Evolutionary conservation across 2,113 vertebrate species (phyloP).

Genomic region (Edolisoma coerulescens): DNA sequence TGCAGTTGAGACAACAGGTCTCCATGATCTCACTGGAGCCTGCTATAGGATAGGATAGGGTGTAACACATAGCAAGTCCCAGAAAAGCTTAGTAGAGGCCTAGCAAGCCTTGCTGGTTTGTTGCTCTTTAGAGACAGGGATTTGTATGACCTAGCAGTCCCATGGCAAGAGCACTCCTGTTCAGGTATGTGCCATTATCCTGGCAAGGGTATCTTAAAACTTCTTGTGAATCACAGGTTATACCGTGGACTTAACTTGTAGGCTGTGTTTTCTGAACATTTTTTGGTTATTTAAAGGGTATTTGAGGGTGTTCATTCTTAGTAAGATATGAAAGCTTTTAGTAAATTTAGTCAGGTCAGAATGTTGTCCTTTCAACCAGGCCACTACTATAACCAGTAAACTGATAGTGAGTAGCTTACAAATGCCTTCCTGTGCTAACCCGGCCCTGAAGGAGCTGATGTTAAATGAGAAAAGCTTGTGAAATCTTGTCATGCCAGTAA

Average conservation of each 20-base stretch:
- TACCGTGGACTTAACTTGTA: background rate
- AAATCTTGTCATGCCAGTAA: background rate
- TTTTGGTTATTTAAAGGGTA: background rate
- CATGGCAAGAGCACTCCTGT: background rate
- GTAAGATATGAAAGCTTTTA: background rate
- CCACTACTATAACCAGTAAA: background rate
- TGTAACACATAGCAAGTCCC: background rate
- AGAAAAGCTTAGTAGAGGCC: background rate
- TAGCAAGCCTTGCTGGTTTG: background rate
- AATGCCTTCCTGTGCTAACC: background rate
- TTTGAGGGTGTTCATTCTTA: background rate
- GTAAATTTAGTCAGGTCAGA: background rate
- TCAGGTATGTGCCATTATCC: background rate
- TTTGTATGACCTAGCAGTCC: background rate
- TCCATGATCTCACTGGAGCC: background rate
- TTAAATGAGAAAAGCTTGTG: background rate
- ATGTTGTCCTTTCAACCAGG: background rate
- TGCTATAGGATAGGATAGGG: background rate
- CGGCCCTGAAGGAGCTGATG: background rate
- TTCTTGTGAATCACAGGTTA: background rate
- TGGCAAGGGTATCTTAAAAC: background rate
- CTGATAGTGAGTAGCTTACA: background rate
- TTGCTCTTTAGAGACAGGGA: background rate
- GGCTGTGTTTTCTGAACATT: background rate
- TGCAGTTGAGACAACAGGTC: background rate